phyloP scores from a whole-genome alignment of 2,888 invertebrate species.

The Drosophila engyochracea region DNA sequence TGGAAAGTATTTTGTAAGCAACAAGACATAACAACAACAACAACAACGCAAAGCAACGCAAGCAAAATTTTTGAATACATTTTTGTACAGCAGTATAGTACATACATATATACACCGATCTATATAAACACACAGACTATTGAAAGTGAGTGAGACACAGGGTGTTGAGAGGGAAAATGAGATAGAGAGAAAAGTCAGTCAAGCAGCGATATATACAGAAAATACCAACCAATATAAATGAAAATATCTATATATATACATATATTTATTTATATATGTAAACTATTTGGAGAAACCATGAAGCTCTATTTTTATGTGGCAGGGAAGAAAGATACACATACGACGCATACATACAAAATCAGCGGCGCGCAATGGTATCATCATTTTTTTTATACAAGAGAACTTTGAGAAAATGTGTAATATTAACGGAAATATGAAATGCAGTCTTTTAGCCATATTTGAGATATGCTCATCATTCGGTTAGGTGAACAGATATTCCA shows the following conservation, averaged over 20 bases:
- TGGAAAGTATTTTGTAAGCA: slow-evolving; percentile 63
- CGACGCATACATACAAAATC: slow-evolving; percentile 21
- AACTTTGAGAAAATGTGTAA: slow-evolving; percentile 53
- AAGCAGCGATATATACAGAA: slow-evolving; percentile 57
- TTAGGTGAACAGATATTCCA: slow-evolving; percentile 32
- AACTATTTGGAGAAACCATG: slow-evolving; percentile 75
- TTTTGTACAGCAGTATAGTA: slow-evolving; percentile 64
- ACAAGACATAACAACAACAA: slow-evolving; percentile 43
- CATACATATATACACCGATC: slow-evolving; percentile 57
- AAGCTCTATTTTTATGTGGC: slow-evolving; percentile 77
- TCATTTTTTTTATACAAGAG: slow-evolving; percentile 59
- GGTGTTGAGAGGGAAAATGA: slow-evolving; percentile 30
- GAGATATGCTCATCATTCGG: slow-evolving; percentile 51
- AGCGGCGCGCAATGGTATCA: slow-evolving; percentile 43
- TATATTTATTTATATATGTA: slow-evolving; percentile 74
- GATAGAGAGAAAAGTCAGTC: slow-evolving; percentile 37
- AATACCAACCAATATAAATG: slow-evolving; percentile 66
- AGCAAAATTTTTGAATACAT: slow-evolving; percentile 72
- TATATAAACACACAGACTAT: slow-evolving; percentile 57
- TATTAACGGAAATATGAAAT: slow-evolving; percentile 30
- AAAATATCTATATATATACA: slow-evolving; percentile 50
- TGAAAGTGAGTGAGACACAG: slow-evolving; percentile 56
- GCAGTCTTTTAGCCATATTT: slow-evolving; percentile 58
- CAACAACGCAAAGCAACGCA: slow-evolving; percentile 69
- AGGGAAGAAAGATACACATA: slow-evolving; percentile 42